phyloP scores from a whole-genome alignment of 2,888 invertebrate species.

The Galerucella calmariensis region DNA sequence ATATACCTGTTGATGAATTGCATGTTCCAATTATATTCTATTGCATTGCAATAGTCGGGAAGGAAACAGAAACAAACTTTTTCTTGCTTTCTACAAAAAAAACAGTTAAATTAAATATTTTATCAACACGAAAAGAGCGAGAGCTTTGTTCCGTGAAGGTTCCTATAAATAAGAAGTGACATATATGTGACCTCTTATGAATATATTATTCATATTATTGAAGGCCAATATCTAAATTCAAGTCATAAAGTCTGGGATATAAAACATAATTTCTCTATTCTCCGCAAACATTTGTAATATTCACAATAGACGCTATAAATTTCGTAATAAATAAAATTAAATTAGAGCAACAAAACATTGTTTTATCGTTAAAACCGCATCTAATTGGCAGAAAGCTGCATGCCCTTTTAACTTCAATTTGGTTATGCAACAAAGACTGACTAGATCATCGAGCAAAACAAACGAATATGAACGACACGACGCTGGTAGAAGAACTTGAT shows the following conservation, averaged over 20 bases:
- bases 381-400: constrained; percentile 1
- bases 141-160: too few species aligned
- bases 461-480: neutral
- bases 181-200: too few species aligned
- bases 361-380: neutral
- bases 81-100: too few species aligned
- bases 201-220: too few species aligned
- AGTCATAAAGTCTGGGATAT: neutral
- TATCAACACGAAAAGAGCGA: too few species aligned
- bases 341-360: neutral
- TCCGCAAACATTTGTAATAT: neutral
- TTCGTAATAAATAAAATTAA: neutral
- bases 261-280: too few species aligned
- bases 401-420: neutral
- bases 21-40: too few species aligned
- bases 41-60: too few species aligned
- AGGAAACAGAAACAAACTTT: too few species aligned
- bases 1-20: too few species aligned
- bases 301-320: neutral
- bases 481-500: neutral
- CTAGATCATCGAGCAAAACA: neutral
- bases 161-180: too few species aligned
- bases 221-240: neutral
- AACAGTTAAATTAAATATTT: too few species aligned
- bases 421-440: neutral